A percentile compares a stretch with the other conserved stretches of the same genome.
Conservation (phyloP, 2,113 vertebrate genomes). For the Hypanus sabinus region DNA sequence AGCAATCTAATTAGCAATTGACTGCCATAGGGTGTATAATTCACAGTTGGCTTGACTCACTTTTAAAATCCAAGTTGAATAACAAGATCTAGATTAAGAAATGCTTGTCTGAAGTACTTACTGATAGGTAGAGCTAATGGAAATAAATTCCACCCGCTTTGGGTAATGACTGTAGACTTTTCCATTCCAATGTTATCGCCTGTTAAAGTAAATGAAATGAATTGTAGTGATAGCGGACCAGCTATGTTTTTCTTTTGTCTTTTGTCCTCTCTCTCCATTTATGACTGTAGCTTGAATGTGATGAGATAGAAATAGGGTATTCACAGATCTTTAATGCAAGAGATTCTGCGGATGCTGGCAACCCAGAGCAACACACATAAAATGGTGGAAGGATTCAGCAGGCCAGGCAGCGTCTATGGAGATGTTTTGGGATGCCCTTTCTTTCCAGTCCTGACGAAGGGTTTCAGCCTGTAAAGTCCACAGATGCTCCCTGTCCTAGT, state of each 20-base stretch:
- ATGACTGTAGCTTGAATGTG: neutral
- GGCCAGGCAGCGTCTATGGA: too few species aligned
- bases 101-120: neutral
- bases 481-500: too few species aligned
- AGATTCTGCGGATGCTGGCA: too few species aligned
- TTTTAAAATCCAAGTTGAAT: neutral
- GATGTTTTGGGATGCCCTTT: too few species aligned
- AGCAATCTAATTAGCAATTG: neutral
- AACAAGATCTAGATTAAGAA: neutral
- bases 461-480: too few species aligned
- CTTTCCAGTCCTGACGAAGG: too few species aligned
- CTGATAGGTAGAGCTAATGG: neutral
- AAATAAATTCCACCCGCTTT: neutral
- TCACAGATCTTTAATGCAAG: too few species aligned
- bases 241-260: neutral
- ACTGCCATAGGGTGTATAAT: neutral
- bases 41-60: neutral
- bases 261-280: neutral
- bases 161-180: neutral
- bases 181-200: neutral
- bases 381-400: too few species aligned
- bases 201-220: neutral
- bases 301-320: too few species aligned
- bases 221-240: neutral
- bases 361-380: too few species aligned